Percentiles rank a stretch among this genome's conserved stretches.
Evolutionary conservation across 2,888 invertebrate species (phyloP).

Genomic region (Drosophila limbata): DNA sequence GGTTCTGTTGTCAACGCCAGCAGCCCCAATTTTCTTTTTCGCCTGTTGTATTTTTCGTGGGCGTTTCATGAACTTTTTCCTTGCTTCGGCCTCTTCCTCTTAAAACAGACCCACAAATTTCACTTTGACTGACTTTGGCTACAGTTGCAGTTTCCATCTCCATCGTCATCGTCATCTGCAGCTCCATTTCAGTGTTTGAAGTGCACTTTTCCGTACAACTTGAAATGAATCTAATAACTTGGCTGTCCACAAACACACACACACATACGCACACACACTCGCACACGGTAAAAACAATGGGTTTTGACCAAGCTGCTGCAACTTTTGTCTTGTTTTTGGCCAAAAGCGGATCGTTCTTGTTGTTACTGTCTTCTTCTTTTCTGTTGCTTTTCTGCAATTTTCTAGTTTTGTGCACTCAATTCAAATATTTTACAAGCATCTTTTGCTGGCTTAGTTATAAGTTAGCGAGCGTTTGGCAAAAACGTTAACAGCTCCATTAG

Average conservation of each 20-base stretch:
- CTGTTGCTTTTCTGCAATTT: constrained; percentile 42
- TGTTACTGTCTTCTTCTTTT: not conserved
- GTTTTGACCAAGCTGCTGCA: constrained; percentile 51
- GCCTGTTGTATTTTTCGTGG: constrained; percentile 30
- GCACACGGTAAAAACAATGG: constrained; percentile 64
- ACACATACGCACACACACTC: constrained; percentile 17
- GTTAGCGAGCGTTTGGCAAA: constrained; percentile 35
- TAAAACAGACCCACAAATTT: constrained; percentile 37
- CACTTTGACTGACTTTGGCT: constrained; percentile 72
- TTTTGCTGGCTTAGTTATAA: constrained; percentile 46
- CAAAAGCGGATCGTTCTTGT: constrained; percentile 68
- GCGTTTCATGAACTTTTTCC: constrained; percentile 51
- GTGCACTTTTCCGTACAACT: constrained; percentile 79
- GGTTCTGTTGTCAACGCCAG: constrained; percentile 75
- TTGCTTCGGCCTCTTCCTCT: not conserved
- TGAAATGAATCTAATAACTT: constrained; percentile 82
- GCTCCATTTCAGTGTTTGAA: constrained; percentile 60
- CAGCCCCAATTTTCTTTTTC: constrained; percentile 38
- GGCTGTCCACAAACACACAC: constrained; percentile 35
- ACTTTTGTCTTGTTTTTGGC: constrained; percentile 32
- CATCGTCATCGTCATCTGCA: constrained; percentile 20
- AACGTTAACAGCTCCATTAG: constrained; percentile 80
- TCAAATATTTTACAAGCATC: constrained; percentile 76
- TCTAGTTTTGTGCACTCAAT: constrained; percentile 62
- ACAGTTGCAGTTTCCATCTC: constrained; percentile 9